phyloP scores from a whole-genome alignment of 92 coral and sea anemone species.

The Isaurus tuberculatus region DNA sequence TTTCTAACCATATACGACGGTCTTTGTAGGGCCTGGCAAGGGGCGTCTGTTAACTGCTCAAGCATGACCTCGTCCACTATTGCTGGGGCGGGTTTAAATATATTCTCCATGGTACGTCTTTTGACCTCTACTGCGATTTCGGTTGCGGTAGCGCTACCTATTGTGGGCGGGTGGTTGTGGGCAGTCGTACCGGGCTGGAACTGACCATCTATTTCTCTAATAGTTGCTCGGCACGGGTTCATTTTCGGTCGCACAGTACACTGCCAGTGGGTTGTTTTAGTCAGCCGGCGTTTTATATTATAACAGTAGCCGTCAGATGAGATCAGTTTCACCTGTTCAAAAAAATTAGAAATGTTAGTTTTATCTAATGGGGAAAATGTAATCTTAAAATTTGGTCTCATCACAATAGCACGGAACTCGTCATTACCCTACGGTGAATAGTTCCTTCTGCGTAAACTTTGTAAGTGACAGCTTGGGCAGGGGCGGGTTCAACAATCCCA shows the following conservation, averaged over 20 bases:
- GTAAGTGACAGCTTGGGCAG: slow-evolving; percentile 10
- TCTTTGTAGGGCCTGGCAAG: slow-evolving; percentile 52
- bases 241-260: slow-evolving; percentile 42
- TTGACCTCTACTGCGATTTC: slow-evolving; percentile 19
- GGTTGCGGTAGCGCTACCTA: slow-evolving; percentile 27
- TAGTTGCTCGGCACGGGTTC: slow-evolving; percentile 43
- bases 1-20: slow-evolving; percentile 42
- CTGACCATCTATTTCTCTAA: slow-evolving; percentile 18
- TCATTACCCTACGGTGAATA: slow-evolving; percentile 8
- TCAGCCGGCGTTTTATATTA: slow-evolving; percentile 42
- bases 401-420: slow-evolving; percentile 9
- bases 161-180: slow-evolving; percentile 46
- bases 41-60: slow-evolving; percentile 29
- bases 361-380: slow-evolving; percentile 6
- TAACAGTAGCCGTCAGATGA: slow-evolving; percentile 35
- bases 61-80: slow-evolving; percentile 44
- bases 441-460: slow-evolving; percentile 3
- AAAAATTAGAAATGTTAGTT: slow-evolving; percentile 5
- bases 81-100: slow-evolving; percentile 47
- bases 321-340: slow-evolving; percentile 24
- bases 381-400: slow-evolving; percentile 6
- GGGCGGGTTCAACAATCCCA: not conserved
- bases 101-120: slow-evolving; percentile 22
- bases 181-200: slow-evolving; percentile 17
- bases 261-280: slow-evolving; percentile 46